Base-by-base conservation (phyloP, 2,888 invertebrate genomes). In the Catocala sponsa region DNA sequence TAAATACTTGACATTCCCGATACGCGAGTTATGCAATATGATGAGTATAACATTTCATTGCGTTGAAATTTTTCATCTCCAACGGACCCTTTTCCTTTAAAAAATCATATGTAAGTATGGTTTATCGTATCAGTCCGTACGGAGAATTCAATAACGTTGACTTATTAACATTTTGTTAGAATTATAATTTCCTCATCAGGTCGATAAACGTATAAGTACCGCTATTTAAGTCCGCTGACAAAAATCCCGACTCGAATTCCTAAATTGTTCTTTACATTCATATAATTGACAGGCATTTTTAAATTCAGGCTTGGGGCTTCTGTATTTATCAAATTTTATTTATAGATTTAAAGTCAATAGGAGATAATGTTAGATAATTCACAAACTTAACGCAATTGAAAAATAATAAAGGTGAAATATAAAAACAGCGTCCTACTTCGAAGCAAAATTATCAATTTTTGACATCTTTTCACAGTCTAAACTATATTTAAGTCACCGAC, bases 1-100 rank as follows among this genome's bases (percentile, higher is more conserved):
- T 83, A 82, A 90, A 91, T 91, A 84, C 83, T 89, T 87, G 81
- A 81, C 86, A 91, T 92, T 89, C 89, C 82, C 79, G 70, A 87
- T 86, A 81, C 81, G 77, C 76, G 79, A 80, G 88, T 84, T 87
- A 91, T 88, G 91, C 87, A 86, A 90, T 90, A 90, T 89, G 86
- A 89, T 87, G 90, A 87, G 84, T 88, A 88, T 87, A 88, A 85
- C 56, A 89, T 87, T 87, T 87, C 83, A 85, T 83, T 87, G 86
- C 74, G 84, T 81, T 80, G 79, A 83, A 82, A 63, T 53, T 83
- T 83, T 86, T 82, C 80, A 76, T 82, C 72, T 84, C 81, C 75
- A 74, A 68, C 70, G 65, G 81, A 78, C 83, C 88, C 87, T 86
- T 84, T 80, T 81, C 68, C 77, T 76, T 78, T 77, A 68, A 73